phyloP scores from a whole-genome alignment of 1,140 invertebrate species.

The Samia ricini region DNA sequence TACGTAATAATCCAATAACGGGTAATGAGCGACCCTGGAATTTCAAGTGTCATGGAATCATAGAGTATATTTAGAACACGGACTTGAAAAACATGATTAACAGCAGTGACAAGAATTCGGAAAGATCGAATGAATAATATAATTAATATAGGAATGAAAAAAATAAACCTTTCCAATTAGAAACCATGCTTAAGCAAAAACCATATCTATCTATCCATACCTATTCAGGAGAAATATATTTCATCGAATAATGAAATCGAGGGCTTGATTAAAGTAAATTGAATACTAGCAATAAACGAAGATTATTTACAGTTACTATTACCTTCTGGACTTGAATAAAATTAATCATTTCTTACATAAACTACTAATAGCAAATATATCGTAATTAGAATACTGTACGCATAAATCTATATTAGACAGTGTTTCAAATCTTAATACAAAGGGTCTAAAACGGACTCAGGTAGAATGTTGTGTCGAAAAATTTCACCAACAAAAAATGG shows the following conservation, averaged over 20 bases:
- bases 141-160: no score
- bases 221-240: background rate
- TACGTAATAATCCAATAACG: conserved; percentile 56
- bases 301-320: conserved; percentile 33
- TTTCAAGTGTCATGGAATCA: conserved; percentile 57
- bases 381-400: conserved; percentile 32
- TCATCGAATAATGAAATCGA: background rate
- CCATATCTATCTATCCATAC: no score
- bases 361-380: conserved; percentile 36
- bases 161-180: background rate
- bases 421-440: conserved; percentile 12
- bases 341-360: conserved; percentile 40
- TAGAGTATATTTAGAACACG: conserved; percentile 50
- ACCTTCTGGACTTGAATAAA: conserved; percentile 24
- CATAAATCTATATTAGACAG: conserved; percentile 18
- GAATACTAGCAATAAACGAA: conserved; percentile 19
- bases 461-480: conserved; percentile 48
- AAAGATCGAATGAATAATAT: background rate
- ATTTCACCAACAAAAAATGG: conserved; percentile 34
- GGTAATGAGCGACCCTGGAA: conserved; percentile 56
- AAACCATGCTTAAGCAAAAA: no score
- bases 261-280: conserved; percentile 22
- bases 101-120: conserved; percentile 39
- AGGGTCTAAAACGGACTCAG: conserved; percentile 41
- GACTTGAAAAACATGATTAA: conserved; percentile 64